Conservation (phyloP, 2,888 invertebrate genomes). For the Phania funesta region DNA sequence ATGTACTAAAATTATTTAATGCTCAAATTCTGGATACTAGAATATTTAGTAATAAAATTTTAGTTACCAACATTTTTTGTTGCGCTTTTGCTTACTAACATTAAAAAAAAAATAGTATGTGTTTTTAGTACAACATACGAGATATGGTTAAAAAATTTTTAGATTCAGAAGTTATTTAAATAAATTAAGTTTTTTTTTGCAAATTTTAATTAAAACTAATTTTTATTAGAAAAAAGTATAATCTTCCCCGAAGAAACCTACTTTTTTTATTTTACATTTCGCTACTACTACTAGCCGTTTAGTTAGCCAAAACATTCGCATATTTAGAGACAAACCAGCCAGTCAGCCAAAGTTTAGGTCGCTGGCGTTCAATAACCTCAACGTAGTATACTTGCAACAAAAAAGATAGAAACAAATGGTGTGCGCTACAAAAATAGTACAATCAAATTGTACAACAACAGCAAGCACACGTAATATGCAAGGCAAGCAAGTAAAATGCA, state of each 20-base stretch:
- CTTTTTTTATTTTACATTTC: constrained; percentile 5
- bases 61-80: not conserved
- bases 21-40: not conserved
- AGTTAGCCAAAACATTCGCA: constrained; percentile 59
- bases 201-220: too few species aligned
- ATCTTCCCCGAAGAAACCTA: not conserved
- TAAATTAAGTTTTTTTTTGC: too few species aligned
- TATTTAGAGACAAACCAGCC: constrained; percentile 65
- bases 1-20: not conserved
- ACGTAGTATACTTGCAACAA: constrained; percentile 51
- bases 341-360: constrained; percentile 75
- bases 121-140: not conserved
- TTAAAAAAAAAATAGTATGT: not conserved
- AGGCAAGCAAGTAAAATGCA: constrained; percentile 65
- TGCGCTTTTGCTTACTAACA: not conserved
- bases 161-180: too few species aligned
- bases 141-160: too few species aligned
- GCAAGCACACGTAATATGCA: constrained; percentile 48
- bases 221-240: too few species aligned
- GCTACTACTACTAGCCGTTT: constrained; percentile 48
- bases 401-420: constrained; percentile 48
- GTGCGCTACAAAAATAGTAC: constrained; percentile 65
- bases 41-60: not conserved
- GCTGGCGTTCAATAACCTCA: constrained; percentile 78
- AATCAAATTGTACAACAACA: constrained; percentile 59